Evolutionary conservation across 2,113 vertebrate species (phyloP), one percentile per base, ranked within the genome.

Genomic region (Pomatostomus ruficeps): DNA sequence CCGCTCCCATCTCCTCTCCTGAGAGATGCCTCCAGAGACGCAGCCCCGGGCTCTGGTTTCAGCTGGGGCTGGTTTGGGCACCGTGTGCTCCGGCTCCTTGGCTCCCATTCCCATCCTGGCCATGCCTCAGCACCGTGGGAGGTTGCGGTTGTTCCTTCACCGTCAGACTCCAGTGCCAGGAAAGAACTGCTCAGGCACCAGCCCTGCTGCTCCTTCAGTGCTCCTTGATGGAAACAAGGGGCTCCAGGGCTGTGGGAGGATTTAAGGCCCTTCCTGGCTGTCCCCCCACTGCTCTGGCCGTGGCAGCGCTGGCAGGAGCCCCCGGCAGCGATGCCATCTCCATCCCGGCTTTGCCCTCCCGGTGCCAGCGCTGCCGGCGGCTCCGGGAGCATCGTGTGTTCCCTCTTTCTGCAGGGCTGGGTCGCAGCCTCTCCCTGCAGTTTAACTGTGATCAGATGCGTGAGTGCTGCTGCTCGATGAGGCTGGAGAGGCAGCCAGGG

Each of bases 401-500:
- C 26, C 23, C 62, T 58, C 61, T 85, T 93, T 85, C 46, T 68
- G 31, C 73, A 24, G 61, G 58, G 76, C 75, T 72, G 84, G 92
- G 62, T 40, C 72, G 55, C 74, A 45, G 7, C 67, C 57, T 45
- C 48, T 91, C 49, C 81, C 83, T 91, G 76, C 84, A 86, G 55
- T 93, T 95, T 95, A 92, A 86, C 93, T 95, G 95, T n/a, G 57
- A 84, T 87, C 36, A 75, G 77, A 87, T 29, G 40, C 51, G 15
- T 24, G 80, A 70, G 80, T 80, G 83, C 71, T 93, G 91, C 93
- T 95, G 93, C 65, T 22, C 10, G 1, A 35, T 54, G 49, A 55
- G 58, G 59, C 75, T 36, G 28, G 21, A 78, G 63, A 74, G 46
- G 77, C 76, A 84, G 75, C 24, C 78, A 31, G 70, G 94, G 93